Conservation (phyloP, 1,140 invertebrate species). For the Pseudomyrmex cubaensis region DNA sequence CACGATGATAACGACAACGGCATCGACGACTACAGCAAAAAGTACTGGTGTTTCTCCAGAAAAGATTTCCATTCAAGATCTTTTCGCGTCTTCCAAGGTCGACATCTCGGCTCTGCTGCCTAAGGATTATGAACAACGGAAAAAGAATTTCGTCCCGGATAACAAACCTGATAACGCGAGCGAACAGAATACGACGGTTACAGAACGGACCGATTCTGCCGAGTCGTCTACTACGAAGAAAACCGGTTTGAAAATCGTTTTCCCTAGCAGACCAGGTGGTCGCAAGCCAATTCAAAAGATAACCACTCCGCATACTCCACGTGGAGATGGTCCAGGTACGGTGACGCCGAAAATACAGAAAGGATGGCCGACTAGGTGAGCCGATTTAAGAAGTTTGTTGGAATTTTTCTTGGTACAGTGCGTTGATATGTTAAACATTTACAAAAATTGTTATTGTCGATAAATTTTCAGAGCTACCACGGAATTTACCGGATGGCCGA, state of each 20-base stretch:
- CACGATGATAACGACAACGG: slow-evolving; percentile 67
- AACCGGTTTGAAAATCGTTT: slow-evolving; percentile 89
- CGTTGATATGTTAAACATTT: too few species aligned
- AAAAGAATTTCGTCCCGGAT: slow-evolving; percentile 48
- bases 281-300: slow-evolving; percentile 87
- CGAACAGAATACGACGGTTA: slow-evolving; percentile 65
- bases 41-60: slow-evolving; percentile 49
- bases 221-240: slow-evolving; percentile 76
- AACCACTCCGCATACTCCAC: slow-evolving; percentile 86
- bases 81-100: slow-evolving; percentile 84
- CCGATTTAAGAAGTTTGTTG: not conserved
- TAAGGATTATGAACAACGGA: slow-evolving; percentile 86
- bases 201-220: slow-evolving; percentile 67
- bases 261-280: slow-evolving; percentile 92
- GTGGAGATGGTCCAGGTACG: slow-evolving; percentile 77
- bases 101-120: slow-evolving; percentile 88
- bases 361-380: slow-evolving; percentile 91
- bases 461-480: slow-evolving; percentile 90
- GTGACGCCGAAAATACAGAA: slow-evolving; percentile 90
- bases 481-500: slow-evolving; percentile 95
- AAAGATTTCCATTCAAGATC: slow-evolving; percentile 80
- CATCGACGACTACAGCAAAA: slow-evolving; percentile 68
- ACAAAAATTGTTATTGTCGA: not conserved
- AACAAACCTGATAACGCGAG: not conserved
- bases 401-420: too few species aligned